These are phyloP conservation scores for Paragorgia papillata DNA, from an alignment of 92 coral and sea anemone genomes.

Conservation along the genomic window DNA sequence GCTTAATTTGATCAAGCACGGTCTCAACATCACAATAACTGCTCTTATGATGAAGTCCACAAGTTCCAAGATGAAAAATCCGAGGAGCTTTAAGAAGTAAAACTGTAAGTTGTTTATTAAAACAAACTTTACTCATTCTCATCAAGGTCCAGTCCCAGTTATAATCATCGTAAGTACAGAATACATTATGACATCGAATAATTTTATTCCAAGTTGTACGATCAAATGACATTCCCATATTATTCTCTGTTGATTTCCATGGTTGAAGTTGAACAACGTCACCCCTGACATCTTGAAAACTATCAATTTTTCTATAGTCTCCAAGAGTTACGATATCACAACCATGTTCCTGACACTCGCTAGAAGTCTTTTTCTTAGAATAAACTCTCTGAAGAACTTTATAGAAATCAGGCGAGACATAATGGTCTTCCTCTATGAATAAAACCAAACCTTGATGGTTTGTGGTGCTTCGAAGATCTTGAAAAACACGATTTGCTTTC, in stretches of 20 bases:
- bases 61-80: conserved; percentile 93
- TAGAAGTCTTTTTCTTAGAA: conserved; percentile 17
- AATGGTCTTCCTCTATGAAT: conserved; percentile 96
- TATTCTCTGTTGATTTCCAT: conserved; percentile 86
- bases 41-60: conserved; percentile 95
- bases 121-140: conserved; percentile 77
- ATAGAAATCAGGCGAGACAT: conserved; percentile 93
- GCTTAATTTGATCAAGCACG: conserved; percentile 56
- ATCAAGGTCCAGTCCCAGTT: conserved; percentile 99
- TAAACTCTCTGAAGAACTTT: conserved; percentile 61
- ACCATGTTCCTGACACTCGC: conserved; percentile 55
- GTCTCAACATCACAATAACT: conserved; percentile 65
- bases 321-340: conserved; percentile 93
- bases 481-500: conserved; percentile 92
- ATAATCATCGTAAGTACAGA: conserved; percentile 74
- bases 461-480: conserved; percentile 68
- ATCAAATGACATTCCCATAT: conserved; percentile 99
- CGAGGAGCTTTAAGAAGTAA: conserved; percentile 80
- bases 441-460: conserved; percentile 81
- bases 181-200: conserved; percentile 67
- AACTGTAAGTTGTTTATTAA: conserved; percentile 58
- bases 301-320: conserved; percentile 57
- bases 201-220: conserved; percentile 73
- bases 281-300: conserved; percentile 58
- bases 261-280: conserved; percentile 62